Evolutionary conservation across 1,140 invertebrate species (phyloP).

Genomic region (Aphelinus atriplicis): DNA sequence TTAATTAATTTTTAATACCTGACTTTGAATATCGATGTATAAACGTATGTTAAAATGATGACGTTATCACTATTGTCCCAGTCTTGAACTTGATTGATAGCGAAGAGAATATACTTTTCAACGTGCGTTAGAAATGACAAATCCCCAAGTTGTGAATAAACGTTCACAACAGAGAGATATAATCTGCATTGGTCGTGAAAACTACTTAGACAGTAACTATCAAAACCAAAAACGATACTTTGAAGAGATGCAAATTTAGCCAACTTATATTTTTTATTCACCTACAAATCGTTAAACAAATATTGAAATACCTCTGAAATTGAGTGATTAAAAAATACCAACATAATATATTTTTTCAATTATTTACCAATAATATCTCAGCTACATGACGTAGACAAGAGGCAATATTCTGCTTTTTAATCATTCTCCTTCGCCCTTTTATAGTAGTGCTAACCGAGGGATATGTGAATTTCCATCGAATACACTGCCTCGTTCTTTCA

Average conservation of each 20-base stretch:
- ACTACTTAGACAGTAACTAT: neutral
- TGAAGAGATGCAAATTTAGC: constrained; percentile 34
- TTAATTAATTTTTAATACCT: constrained; percentile 41
- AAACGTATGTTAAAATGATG: constrained; percentile 37
- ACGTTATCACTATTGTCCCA: constrained; percentile 45
- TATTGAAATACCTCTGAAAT: too few relatives aligned
- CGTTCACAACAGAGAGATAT: constrained; percentile 39
- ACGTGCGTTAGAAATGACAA: constrained; percentile 23
- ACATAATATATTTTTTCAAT: too few relatives aligned
- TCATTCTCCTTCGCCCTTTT: neutral
- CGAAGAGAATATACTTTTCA: constrained; percentile 40
- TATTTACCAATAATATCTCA: constrained; percentile 28
- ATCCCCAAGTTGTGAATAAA: constrained; percentile 32
- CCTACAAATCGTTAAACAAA: neutral
- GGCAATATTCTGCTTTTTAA: neutral
- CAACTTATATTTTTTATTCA: neutral
- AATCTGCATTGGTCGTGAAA: constrained; percentile 44
- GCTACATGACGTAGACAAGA: constrained; percentile 33
- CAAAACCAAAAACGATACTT: constrained; percentile 43
- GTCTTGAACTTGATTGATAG: constrained; percentile 22
- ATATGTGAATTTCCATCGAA: neutral
- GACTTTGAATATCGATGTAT: constrained; percentile 43
- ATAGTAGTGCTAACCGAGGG: neutral
- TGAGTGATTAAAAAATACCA: too few relatives aligned
- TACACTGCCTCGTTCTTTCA: constrained; percentile 20